These are phyloP conservation scores for Baryphthengus martii DNA, from an alignment of 2,113 vertebrate species.

Conservation along the genomic window DNA sequence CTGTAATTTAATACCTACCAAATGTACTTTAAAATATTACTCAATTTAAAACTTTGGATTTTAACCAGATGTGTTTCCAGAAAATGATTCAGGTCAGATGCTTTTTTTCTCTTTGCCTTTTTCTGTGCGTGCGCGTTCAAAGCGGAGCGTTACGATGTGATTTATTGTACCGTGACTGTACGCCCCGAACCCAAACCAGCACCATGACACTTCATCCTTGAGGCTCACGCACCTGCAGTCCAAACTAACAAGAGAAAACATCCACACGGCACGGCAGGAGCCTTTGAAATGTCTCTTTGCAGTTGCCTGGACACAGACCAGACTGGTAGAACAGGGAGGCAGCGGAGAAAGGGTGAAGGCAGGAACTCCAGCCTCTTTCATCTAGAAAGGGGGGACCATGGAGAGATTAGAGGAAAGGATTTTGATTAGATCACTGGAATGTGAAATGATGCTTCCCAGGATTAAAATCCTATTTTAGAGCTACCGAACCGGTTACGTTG, in stretches of 20 bases:
- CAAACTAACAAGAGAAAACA: conserved; percentile 65
- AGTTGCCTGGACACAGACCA: conserved; percentile 68
- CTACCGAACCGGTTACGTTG: conserved; percentile 51
- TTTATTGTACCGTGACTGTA: conserved; percentile 71
- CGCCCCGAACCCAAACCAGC: conserved; percentile 72
- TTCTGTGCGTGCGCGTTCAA: conserved; percentile 29
- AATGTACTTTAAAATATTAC: conserved; percentile 75
- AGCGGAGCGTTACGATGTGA: conserved; percentile 44
- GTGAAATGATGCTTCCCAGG: conserved; percentile 64
- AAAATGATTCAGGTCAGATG: conserved; percentile 74
- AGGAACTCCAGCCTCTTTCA: conserved; percentile 62
- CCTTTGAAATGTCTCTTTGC: conserved; percentile 64
- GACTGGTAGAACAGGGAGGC: conserved; percentile 59
- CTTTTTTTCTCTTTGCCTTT: conserved; percentile 63
- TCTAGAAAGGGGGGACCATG: conserved; percentile 63
- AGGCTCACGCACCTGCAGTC: conserved; percentile 64
- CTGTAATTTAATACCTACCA: conserved; percentile 72
- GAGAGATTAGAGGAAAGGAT: conserved; percentile 65
- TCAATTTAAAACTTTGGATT: conserved; percentile 74
- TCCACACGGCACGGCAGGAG: conserved; percentile 57
- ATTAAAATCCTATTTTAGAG: conserved; percentile 67
- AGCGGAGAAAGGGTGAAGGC: conserved; percentile 57
- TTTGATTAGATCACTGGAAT: conserved; percentile 66
- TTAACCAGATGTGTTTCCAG: conserved; percentile 78
- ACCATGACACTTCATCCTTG: conserved; percentile 64